A percentile compares a stretch with the other conserved stretches of the same genome.
phyloP scores from a whole-genome alignment of 1,140 invertebrate species.

The Melitaea cinxia region DNA sequence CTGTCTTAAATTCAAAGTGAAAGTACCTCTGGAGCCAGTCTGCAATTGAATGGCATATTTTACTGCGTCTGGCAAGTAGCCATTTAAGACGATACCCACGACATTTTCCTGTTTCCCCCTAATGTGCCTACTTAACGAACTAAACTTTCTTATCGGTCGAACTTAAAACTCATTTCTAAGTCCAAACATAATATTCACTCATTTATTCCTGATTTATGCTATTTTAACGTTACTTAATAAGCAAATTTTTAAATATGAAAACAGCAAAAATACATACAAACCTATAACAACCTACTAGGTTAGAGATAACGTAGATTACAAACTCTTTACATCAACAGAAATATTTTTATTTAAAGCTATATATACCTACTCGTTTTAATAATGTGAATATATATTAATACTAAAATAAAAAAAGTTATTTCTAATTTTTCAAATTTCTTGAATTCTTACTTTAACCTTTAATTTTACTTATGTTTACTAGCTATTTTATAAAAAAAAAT shows the following conservation, averaged over 20 bases:
- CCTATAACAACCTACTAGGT: no score
- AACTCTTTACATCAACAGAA: no score
- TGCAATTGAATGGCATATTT: conserved; percentile 71
- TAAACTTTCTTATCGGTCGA: conserved; percentile 68
- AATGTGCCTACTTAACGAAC: conserved; percentile 75
- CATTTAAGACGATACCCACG: conserved; percentile 62
- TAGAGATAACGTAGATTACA: no score
- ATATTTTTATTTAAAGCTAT: no score
- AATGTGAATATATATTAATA: no score
- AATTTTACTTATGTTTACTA: no score
- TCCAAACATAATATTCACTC: conserved; percentile 49
- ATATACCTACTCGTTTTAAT: no score
- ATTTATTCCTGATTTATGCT: not conserved
- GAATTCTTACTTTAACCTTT: no score
- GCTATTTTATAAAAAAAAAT: no score
- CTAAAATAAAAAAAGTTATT: no score
- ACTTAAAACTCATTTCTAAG: conserved; percentile 51
- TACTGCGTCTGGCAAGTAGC: conserved; percentile 70
- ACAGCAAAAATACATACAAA: no score
- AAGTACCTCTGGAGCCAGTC: conserved; percentile 54
- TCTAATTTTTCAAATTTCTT: no score
- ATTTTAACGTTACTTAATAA: not conserved
- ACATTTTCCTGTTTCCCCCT: conserved; percentile 65
- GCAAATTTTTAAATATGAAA: not conserved
- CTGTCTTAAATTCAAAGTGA: conserved; percentile 50